Evolutionary conservation across 37 sponge, comb jelly and placozoan genomes (phyloP).

Genomic region (Hexactinellida sp.): DNA sequence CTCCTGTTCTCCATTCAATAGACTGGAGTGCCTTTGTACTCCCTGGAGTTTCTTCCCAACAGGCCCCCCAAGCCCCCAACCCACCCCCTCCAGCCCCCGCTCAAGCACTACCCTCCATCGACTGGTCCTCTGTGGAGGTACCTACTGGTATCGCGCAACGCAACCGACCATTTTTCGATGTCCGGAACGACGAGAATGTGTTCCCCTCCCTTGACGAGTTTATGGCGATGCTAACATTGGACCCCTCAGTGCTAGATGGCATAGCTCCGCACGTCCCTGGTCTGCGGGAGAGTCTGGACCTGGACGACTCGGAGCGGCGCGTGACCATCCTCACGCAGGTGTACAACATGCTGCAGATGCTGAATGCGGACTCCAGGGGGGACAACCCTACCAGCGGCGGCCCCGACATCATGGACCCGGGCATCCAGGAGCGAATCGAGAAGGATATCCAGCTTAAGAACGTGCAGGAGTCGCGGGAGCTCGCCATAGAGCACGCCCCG

Average conservation of each 20-base stretch:
- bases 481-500: slow-evolving; percentile 78
- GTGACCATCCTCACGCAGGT: slow-evolving; percentile 31
- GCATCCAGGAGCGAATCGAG: slow-evolving; percentile 51
- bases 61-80: neutral
- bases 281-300: neutral
- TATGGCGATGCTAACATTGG: neutral
- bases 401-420: slow-evolving; percentile 30
- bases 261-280: neutral
- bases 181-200: neutral
- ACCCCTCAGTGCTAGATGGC: neutral
- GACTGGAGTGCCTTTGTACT: slow-evolving; percentile 30
- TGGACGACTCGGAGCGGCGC: neutral
- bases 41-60: neutral
- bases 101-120: neutral
- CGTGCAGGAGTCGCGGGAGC: slow-evolving; percentile 57
- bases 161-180: neutral
- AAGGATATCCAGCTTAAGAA: slow-evolving; percentile 57
- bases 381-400: neutral
- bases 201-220: neutral
- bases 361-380: slow-evolving; percentile 45
- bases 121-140: neutral
- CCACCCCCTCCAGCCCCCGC: neutral
- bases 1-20: slow-evolving; percentile 18
- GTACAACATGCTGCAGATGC: slow-evolving; percentile 34
- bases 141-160: neutral